phyloP scores from a whole-genome alignment of 2,797 vertebrate genomes.

The Xiphorhynchus erythropygius region DNA sequence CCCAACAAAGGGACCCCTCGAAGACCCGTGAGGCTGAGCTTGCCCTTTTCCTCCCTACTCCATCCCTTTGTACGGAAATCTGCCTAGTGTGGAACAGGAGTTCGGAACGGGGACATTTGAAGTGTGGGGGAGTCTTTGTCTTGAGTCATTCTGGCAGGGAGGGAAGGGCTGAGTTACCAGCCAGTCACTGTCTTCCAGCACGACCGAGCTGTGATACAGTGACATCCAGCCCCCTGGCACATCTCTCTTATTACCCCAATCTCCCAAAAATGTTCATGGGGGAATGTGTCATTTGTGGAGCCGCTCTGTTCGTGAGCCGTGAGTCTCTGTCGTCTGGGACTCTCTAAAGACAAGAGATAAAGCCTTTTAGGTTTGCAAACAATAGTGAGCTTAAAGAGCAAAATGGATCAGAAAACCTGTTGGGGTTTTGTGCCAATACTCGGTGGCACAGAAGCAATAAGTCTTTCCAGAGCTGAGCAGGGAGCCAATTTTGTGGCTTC shows the following conservation, averaged over 20 bases:
- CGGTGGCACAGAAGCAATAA: not conserved
- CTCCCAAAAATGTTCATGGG: not conserved
- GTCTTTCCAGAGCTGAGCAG: not conserved
- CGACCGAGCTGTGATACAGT: not conserved
- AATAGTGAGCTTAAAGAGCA: conserved; percentile 38
- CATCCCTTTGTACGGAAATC: not conserved
- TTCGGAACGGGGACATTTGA: conserved; percentile 18
- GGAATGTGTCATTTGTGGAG: not conserved
- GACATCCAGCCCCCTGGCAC: not conserved
- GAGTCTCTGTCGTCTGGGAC: not conserved
- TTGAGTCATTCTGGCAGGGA: conserved; percentile 41
- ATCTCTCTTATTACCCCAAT: not conserved
- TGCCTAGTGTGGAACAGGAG: conserved; percentile 18
- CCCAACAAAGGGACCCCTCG: conserved; percentile 25
- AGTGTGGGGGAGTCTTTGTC: conserved; percentile 50
- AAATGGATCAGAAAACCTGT: conserved; percentile 39
- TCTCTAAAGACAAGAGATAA: not conserved
- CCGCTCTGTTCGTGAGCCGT: not conserved
- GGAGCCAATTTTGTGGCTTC: not conserved
- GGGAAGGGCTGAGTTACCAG: conserved; percentile 50
- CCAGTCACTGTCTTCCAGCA: conserved; percentile 41
- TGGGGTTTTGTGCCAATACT: conserved; percentile 11
- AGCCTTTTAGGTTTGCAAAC: conserved; percentile 41
- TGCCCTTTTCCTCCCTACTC: not conserved
- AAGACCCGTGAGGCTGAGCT: not conserved